These are phyloP conservation scores for Amblyraja radiata DNA, from an alignment of 2,797 vertebrate genomes.

Conservation along the genomic window DNA sequence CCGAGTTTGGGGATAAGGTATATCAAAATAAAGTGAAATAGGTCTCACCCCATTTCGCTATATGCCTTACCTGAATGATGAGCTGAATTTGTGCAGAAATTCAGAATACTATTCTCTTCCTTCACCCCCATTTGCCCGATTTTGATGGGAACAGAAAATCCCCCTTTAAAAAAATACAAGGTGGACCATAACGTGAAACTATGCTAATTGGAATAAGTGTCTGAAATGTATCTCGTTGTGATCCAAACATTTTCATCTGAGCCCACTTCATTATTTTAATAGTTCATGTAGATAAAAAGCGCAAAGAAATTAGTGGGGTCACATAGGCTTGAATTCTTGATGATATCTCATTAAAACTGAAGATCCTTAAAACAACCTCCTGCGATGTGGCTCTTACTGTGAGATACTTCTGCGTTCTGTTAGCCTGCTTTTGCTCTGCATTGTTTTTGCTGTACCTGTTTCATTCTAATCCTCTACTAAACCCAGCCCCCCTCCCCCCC, in stretches of 20 bases:
- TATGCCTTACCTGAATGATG: neutral
- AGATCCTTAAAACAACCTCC: neutral
- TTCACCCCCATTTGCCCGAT: neutral
- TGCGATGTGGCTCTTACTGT: neutral
- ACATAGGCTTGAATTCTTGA: neutral
- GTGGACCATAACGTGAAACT: neutral
- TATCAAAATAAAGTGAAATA: neutral
- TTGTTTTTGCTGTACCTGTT: neutral
- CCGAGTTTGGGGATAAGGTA: neutral
- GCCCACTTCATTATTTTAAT: neutral
- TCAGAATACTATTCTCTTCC: neutral
- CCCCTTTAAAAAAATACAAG: neutral
- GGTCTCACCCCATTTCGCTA: too few relatives aligned
- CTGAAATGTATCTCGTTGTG: neutral
- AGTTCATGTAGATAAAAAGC: neutral
- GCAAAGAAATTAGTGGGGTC: neutral
- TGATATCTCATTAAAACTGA: neutral
- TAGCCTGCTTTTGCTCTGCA: neutral
- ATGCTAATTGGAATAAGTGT: neutral
- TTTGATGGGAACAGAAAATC: neutral
- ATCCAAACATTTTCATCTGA: slow-evolving; percentile 27
- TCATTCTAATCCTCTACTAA: neutral
- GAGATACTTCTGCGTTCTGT: neutral
- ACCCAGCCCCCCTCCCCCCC: too few relatives aligned
- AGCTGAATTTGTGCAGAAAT: neutral